A percentile compares a stretch with the other conserved stretches of the same genome.
These are phyloP conservation scores for Ornithoptera priamus DNA, from an alignment of 2,888 invertebrate species.

Conservation along the genomic window DNA sequence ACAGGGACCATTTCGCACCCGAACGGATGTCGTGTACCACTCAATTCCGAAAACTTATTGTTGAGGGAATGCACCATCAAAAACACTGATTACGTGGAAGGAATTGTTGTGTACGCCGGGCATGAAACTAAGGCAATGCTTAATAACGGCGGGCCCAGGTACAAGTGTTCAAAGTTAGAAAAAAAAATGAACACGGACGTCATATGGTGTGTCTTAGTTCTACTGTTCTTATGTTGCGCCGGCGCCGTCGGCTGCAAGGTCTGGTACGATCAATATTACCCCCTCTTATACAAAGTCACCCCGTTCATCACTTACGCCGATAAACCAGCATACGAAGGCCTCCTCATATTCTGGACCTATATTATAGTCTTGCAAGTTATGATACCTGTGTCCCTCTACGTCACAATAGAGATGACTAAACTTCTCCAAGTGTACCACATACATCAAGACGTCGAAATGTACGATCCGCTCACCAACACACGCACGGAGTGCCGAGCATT, in stretches of 20 bases:
- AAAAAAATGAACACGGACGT: constrained; percentile 97
- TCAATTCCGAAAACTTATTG: constrained; percentile 93
- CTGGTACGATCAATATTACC: constrained; percentile 85
- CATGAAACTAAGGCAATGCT: constrained; percentile 99
- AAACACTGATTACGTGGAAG: constrained; percentile 98
- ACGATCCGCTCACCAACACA: constrained; percentile 90
- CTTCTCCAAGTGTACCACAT: constrained; percentile 97
- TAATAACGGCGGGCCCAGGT: constrained; percentile 96
- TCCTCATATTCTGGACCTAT: constrained; percentile 96
- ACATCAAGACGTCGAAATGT: constrained; percentile 92
- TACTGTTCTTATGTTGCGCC: constrained; percentile 92
- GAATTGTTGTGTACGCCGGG: constrained; percentile 97
- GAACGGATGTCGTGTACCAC: constrained; percentile 87
- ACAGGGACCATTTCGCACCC: constrained; percentile 93
- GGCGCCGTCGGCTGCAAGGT: constrained; percentile 95
- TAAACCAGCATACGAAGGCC: constrained; percentile 85
- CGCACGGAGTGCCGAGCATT: constrained; percentile 91
- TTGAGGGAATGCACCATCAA: constrained; percentile 96
- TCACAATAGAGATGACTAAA: constrained; percentile 97
- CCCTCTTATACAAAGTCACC: constrained; percentile 69
- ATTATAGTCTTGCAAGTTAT: constrained; percentile 97
- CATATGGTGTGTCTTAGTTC: constrained; percentile 96
- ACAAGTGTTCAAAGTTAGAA: constrained; percentile 95
- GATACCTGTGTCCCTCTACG: constrained; percentile 98
- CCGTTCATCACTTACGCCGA: constrained; percentile 84